Conservation (phyloP, 2,888 invertebrate genomes). For the Callosobruchus maculatus region DNA sequence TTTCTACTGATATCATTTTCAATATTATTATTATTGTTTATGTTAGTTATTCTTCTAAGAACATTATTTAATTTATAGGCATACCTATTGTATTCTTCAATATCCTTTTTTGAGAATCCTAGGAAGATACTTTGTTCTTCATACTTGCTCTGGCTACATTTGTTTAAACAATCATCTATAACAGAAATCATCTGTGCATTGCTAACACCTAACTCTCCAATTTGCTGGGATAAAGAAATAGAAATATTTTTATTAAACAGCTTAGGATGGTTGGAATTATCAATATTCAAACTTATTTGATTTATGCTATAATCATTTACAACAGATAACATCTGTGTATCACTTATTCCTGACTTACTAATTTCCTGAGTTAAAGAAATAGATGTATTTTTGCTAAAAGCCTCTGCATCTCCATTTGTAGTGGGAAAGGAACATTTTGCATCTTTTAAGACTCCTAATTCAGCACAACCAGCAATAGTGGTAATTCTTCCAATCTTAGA, state of each 20-base stretch:
- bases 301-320: neutral
- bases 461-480: neutral
- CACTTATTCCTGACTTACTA: neutral
- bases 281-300: neutral
- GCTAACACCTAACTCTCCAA: no score
- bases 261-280: neutral
- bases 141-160: neutral
- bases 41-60: neutral
- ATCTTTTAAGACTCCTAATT: no score
- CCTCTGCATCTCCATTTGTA: no score
- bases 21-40: neutral
- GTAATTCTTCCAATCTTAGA: neutral
- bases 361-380: neutral
- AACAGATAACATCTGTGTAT: neutral
- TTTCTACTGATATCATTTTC: neutral
- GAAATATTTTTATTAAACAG: neutral
- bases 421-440: no score
- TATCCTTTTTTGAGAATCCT: neutral
- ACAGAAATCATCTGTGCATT: no score
- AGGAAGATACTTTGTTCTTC: neutral
- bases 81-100: neutral
- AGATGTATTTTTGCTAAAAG: neutral
- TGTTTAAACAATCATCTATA: neutral
- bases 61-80: neutral
- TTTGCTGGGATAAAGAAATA: neutral